Evolutionary conservation across 2,888 invertebrate species (phyloP).

Genomic region (Agrilus mali): DNA sequence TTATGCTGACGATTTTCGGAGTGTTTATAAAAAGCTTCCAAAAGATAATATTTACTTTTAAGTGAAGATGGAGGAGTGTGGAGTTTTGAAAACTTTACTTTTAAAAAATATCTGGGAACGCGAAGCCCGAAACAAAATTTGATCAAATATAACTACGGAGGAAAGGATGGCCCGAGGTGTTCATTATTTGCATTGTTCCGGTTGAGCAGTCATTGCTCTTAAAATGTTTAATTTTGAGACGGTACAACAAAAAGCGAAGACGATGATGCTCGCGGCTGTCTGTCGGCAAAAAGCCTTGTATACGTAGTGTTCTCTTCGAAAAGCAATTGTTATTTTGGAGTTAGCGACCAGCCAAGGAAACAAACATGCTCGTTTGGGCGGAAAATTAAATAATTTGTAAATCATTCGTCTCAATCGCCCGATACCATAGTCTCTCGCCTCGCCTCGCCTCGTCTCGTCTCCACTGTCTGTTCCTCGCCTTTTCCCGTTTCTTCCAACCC

Average conservation of each 20-base stretch:
- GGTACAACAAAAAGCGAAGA: conserved; percentile 8
- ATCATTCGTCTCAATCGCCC: conserved; percentile 24
- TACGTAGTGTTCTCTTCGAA: neutral
- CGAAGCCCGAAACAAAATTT: too few relatives aligned
- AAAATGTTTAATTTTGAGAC: conserved; percentile 6
- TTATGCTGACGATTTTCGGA: too few relatives aligned
- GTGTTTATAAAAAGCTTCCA: too few relatives aligned
- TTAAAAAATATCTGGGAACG: too few relatives aligned
- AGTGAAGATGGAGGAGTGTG: too few relatives aligned
- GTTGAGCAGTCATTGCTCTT: conserved; percentile 5
- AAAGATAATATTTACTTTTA: too few relatives aligned
- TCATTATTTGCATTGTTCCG: conserved; percentile 9
- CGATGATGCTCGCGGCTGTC: conserved; percentile 5
- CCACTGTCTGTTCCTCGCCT: too few relatives aligned
- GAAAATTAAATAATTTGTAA: conserved; percentile 36
- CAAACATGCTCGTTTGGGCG: conserved; percentile 30
- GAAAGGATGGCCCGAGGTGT: conserved; percentile 1
- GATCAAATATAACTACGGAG: too few relatives aligned
- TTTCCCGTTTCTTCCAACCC: too few relatives aligned
- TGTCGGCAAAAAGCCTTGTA: neutral
- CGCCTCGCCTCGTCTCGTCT: too few relatives aligned
- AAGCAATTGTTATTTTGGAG: conserved; percentile 22
- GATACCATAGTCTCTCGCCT: conserved; percentile 13
- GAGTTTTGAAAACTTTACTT: too few relatives aligned
- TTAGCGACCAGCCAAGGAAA: conserved; percentile 30